Conservation (phyloP, 30 jellyfish, hydroid and myxozoan genomes). For the Hydra vulgaris region DNA sequence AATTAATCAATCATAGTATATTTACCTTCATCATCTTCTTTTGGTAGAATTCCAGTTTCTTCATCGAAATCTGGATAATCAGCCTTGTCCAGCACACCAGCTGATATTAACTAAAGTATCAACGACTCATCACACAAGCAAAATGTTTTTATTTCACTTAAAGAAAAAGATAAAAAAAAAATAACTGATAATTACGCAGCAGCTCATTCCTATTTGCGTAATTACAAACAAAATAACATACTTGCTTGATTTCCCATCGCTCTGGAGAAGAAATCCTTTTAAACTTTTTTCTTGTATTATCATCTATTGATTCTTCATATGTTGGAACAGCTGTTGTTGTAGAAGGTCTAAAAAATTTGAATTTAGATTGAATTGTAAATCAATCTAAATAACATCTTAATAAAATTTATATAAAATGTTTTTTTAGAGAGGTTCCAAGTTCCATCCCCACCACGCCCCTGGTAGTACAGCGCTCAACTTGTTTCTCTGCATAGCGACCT, state of each 20-base stretch:
- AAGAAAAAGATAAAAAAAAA: neutral
- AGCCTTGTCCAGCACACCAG: constrained; percentile 95
- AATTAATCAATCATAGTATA: neutral
- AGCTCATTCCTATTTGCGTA: too few species aligned
- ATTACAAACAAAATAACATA: too few species aligned
- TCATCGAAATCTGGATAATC: constrained; percentile 99
- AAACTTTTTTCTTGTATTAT: constrained; percentile 63
- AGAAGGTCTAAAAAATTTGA: constrained; percentile 69
- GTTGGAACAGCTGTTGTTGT: constrained; percentile 61
- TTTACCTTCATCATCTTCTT: constrained; percentile 89
- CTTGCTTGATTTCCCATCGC: constrained; percentile 96
- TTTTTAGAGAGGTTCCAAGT: too few species aligned
- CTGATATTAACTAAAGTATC: constrained; percentile 68
- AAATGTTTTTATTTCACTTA: neutral
- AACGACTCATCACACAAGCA: neutral
- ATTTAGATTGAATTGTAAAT: neutral
- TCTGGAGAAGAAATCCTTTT: constrained; percentile 99
- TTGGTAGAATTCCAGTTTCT: constrained; percentile 96
- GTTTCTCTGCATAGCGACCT: too few species aligned
- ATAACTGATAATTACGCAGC: neutral
- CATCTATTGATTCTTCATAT: constrained; percentile 39
- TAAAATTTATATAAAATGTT: neutral
- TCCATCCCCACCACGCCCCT: too few species aligned
- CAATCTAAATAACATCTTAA: neutral
- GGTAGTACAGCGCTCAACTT: too few species aligned